Conservation (phyloP, 2,888 invertebrate genomes). For the Perizoma flavofasciatum region DNA sequence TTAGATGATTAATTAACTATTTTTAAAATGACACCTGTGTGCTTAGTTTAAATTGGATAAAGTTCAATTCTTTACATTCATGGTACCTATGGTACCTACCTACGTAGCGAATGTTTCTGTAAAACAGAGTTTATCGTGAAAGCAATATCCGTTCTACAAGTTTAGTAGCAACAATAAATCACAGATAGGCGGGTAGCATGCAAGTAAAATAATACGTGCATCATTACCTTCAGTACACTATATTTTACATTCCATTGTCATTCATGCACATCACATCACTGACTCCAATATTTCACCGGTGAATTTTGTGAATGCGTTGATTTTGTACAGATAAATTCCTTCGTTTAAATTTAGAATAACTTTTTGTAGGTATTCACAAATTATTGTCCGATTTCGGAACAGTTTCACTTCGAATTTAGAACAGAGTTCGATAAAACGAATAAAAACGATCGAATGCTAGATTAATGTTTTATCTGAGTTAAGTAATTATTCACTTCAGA, state of each 20-base stretch:
- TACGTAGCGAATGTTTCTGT: too few relatives aligned
- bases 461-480: too few relatives aligned
- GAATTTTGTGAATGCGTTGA: neutral
- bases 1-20: too few relatives aligned
- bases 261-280: slow-evolving; percentile 25
- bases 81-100: too few relatives aligned
- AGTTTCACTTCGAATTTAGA: slow-evolving; percentile 7
- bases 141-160: slow-evolving; percentile 8
- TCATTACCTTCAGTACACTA: slow-evolving; percentile 38
- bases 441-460: too few relatives aligned
- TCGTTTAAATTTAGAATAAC: too few relatives aligned
- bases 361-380: neutral
- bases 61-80: too few relatives aligned
- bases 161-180: slow-evolving; percentile 21
- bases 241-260: slow-evolving; percentile 38
- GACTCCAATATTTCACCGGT: slow-evolving; percentile 11
- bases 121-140: slow-evolving; percentile 4
- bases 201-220: slow-evolving; percentile 38
- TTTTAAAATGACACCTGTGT: too few relatives aligned
- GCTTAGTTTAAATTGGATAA: too few relatives aligned
- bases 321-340: too few relatives aligned
- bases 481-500: neutral
- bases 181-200: slow-evolving; percentile 31
- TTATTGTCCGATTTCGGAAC: neutral
- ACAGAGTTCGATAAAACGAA: neutral